These are phyloP conservation scores for Oryzias woworae DNA, from an alignment of 2,113 vertebrate genomes.

Conservation along the genomic window DNA sequence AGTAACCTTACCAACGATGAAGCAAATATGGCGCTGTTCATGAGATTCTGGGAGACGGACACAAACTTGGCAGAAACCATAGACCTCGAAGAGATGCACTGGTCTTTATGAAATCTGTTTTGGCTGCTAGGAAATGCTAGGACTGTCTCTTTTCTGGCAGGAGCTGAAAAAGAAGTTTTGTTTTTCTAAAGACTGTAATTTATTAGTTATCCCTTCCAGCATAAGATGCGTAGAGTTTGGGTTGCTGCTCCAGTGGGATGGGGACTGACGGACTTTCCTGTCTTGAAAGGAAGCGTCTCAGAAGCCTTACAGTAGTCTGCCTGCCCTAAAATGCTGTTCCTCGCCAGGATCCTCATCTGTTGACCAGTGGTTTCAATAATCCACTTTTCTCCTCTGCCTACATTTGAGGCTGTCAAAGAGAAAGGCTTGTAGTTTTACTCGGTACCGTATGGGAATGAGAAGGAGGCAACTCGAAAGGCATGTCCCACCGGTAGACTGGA, in stretches of 20 bases:
- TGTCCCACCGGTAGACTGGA: not conserved
- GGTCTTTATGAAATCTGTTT: slow-evolving; percentile 81
- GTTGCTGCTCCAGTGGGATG: slow-evolving; percentile 31
- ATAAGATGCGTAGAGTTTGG: slow-evolving; percentile 50
- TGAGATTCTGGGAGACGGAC: slow-evolving; percentile 92
- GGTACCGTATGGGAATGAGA: slow-evolving; percentile 37
- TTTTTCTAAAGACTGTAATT: slow-evolving; percentile 43
- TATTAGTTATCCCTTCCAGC: slow-evolving; percentile 46
- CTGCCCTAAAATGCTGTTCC: slow-evolving; percentile 46
- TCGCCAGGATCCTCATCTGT: slow-evolving; percentile 26
- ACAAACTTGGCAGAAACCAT: slow-evolving; percentile 82
- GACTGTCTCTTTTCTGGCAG: slow-evolving; percentile 14
- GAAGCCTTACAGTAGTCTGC: slow-evolving; percentile 58
- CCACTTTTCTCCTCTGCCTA: slow-evolving; percentile 16
- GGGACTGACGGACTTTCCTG: slow-evolving; percentile 14
- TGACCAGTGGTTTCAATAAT: slow-evolving; percentile 3
- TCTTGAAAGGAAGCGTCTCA: slow-evolving; percentile 47
- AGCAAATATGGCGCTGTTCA: slow-evolving; percentile 87
- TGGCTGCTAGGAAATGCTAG: slow-evolving; percentile 19
- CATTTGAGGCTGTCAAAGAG: slow-evolving; percentile 56
- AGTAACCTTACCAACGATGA: slow-evolving; percentile 80
- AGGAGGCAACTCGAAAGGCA: slow-evolving; percentile 28
- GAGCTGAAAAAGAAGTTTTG: slow-evolving; percentile 24
- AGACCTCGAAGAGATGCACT: slow-evolving; percentile 87
- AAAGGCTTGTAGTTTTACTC: slow-evolving; percentile 26